Percentiles rank a stretch among this genome's conserved stretches.
Conservation (phyloP, 2,888 invertebrate genomes). For the Camponotus fellah region DNA sequence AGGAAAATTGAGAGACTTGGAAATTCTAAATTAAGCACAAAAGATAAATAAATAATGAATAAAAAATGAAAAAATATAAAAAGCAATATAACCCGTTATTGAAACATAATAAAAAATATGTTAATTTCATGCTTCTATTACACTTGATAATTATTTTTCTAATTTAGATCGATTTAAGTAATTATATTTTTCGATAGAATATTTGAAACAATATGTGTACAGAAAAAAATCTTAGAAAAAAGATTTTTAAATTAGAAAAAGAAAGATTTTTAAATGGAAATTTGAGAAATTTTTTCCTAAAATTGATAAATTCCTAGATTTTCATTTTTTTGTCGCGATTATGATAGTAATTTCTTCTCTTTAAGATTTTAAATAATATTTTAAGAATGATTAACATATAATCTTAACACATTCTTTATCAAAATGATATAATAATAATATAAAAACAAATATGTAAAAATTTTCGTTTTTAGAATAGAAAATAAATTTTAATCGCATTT, state of each 20-base stretch:
- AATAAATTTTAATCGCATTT: background rate
- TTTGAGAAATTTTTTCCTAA: background rate
- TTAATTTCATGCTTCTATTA: background rate
- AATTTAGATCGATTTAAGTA: background rate
- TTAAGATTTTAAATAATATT: background rate
- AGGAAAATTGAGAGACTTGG: background rate
- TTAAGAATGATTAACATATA: background rate
- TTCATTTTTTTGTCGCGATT: background rate
- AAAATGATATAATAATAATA: background rate
- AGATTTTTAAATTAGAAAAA: background rate
- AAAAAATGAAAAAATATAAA: background rate
- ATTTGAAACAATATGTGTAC: background rate
- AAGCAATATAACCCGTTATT: background rate
- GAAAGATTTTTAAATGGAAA: background rate
- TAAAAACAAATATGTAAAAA: background rate
- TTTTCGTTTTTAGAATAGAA: background rate
- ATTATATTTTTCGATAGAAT: background rate
- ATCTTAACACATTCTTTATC: background rate
- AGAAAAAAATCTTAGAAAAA: background rate
- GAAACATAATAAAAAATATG: background rate
- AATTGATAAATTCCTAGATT: background rate
- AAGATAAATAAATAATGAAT: background rate
- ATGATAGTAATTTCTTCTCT: background rate
- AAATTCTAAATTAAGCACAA: background rate
- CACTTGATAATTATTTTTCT: background rate